Evolutionary conservation across 2,113 vertebrate genomes (phyloP), one percentile per base, ranked within the genome.

Genomic region (Macaca fascicularis): DNA sequence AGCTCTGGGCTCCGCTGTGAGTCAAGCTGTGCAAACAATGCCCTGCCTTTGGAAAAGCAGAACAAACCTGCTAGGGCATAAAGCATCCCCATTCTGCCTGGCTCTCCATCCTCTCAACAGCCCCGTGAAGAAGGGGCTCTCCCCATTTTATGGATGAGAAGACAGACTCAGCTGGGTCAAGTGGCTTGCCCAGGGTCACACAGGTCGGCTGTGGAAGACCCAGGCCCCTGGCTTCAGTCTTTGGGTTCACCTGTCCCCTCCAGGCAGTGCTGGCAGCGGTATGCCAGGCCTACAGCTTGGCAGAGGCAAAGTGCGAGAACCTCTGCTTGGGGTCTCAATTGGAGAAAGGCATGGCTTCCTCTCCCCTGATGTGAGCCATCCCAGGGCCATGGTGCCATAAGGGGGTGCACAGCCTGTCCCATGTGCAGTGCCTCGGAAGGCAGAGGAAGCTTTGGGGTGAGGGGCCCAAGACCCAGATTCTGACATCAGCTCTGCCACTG

Each of bases 351-450:
- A 0, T 3, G 8, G 45, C 25, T n/a, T n/a, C 43, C 52, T 90
- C 48, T 32, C 14, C 25, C 25, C 16, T 0, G 40, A 4, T 0
- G 22, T 75, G 4, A 22, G 74, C n/a, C 22, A 1, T 27, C 30
- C 45, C 2, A 2, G 45, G 61, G 55, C 78, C 52, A n/a, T 43
- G 22, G 5, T 27, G 23, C 55, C 43, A 0, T 1, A 0, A 45
- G 16, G 7, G 69, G 2, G 2, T 14, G 59, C 72, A 40, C 23
- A 32, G 69, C 43, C 1, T 30, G 55, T 11, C 75, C 75, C n/a
- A 14, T 1, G 27, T n/a, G 22, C 3, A 0, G n/a, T 25, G 3
- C 50, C 38, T 38, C 11, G 0, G 19, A 30, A 30, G 40, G 57
- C 57, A 7, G 52, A 70, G 84, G 35, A 19, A 27, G 32, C 9